Percentiles rank a stretch among this genome's conserved stretches.
phyloP scores from a whole-genome alignment of 2,888 invertebrate genomes.

The Lochmaea capreae region DNA sequence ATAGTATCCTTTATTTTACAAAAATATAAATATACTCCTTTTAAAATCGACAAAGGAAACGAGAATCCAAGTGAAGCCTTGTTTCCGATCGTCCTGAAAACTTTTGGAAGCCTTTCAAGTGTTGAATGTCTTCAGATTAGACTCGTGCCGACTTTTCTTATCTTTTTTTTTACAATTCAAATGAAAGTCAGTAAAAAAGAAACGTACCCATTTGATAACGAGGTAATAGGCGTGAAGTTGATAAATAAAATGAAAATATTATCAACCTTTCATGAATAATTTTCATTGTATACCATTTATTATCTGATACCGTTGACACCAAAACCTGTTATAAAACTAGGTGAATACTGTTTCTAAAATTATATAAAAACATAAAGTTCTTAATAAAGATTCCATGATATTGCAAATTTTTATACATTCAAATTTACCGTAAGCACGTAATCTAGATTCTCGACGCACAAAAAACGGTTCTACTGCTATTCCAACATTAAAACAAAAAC shows the following conservation, averaged over 20 bases:
- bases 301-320: too few species aligned
- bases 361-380: too few species aligned
- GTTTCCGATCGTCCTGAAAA: background rate
- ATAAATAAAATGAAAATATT: too few species aligned
- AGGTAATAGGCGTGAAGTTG: too few species aligned
- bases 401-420: background rate
- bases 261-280: too few species aligned
- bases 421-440: background rate
- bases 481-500: background rate
- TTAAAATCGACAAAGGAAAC: background rate
- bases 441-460: background rate
- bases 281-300: too few species aligned
- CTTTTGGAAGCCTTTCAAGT: slow-evolving; percentile 2
- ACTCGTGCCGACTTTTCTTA: background rate
- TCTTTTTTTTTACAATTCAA: background rate
- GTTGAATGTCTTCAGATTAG: slow-evolving; percentile 16
- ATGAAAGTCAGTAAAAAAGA: background rate
- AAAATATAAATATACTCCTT: too few species aligned
- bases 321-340: too few species aligned
- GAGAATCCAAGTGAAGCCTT: background rate
- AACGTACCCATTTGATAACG: too few species aligned
- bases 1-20: too few species aligned
- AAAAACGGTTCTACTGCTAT: background rate
- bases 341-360: too few species aligned
- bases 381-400: too few species aligned